Conservation (phyloP, 2,888 invertebrate species). For the Polylopha cassiicola region DNA sequence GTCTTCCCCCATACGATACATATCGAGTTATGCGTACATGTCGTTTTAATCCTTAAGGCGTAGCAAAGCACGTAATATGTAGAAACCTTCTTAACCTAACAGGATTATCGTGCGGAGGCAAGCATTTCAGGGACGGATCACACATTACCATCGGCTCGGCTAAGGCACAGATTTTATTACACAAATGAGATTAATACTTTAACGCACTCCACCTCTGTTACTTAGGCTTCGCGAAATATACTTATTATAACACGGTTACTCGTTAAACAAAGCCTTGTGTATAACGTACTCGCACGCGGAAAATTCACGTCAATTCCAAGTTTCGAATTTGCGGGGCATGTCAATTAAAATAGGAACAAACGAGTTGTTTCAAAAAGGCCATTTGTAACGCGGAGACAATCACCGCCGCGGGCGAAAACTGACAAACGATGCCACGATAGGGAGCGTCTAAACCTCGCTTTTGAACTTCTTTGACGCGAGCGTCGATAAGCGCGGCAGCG, state of each 20-base stretch:
- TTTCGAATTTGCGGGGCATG: conserved; percentile 25
- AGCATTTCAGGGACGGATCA: conserved; percentile 78
- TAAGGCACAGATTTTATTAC: conserved; percentile 77
- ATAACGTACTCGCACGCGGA: conserved; percentile 1
- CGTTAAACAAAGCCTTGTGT: background rate
- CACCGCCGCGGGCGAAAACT: conserved; percentile 58
- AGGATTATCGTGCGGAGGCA: conserved; percentile 82
- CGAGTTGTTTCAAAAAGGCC: conserved; percentile 56
- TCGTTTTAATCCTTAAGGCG: conserved; percentile 82
- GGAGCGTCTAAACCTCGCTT: conserved; percentile 66
- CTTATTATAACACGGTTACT: conserved; percentile 4
- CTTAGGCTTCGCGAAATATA: conserved; percentile 24
- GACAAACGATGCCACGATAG: conserved; percentile 67
- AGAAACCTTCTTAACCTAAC: conserved; percentile 85
- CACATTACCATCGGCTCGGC: conserved; percentile 60
- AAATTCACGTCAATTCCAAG: conserved; percentile 5
- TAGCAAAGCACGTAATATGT: conserved; percentile 83
- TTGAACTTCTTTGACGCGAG: conserved; percentile 72
- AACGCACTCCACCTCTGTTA: conserved; percentile 40
- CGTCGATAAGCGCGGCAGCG: conserved; percentile 64
- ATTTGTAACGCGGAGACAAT: conserved; percentile 65
- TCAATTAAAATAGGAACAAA: conserved; percentile 60
- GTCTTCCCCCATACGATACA: conserved; percentile 33
- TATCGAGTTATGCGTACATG: conserved; percentile 64
- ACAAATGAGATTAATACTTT: conserved; percentile 74